Conservation (phyloP, 2,888 invertebrate genomes). For the Rhopalosiphum nymphaeae region DNA sequence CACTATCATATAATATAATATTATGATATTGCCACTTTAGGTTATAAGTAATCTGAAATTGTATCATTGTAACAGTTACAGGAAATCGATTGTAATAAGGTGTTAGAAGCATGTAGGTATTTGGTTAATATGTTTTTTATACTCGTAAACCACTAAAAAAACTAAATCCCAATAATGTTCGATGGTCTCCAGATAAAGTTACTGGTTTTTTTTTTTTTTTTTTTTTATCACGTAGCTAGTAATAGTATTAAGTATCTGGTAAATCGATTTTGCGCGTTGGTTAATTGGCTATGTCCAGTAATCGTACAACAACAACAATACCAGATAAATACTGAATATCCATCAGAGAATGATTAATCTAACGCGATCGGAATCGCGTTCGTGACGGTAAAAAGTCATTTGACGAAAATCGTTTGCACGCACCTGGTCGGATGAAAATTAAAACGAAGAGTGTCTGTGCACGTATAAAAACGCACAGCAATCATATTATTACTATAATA, state of each 20-base stretch:
- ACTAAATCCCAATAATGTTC: background rate
- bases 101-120: background rate
- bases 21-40: background rate
- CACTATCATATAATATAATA: background rate
- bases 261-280: background rate
- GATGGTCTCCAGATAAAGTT: background rate
- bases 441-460: background rate
- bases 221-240: background rate
- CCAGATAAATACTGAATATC: background rate
- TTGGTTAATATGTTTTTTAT: background rate
- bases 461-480: background rate
- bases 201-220: background rate
- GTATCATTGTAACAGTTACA: background rate
- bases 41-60: background rate
- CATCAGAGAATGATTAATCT: background rate
- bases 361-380: conserved; percentile 8
- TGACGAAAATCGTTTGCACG: conserved; percentile 35
- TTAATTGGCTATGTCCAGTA: background rate
- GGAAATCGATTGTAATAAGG: background rate
- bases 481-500: background rate
- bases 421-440: background rate
- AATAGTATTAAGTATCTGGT: background rate
- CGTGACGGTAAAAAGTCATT: conserved; percentile 44
- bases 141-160: background rate
- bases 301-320: background rate